Evolutionary conservation across 2,113 vertebrate genomes (phyloP), one percentile per base, ranked within the genome.

Genomic region (Sus scrofa): DNA sequence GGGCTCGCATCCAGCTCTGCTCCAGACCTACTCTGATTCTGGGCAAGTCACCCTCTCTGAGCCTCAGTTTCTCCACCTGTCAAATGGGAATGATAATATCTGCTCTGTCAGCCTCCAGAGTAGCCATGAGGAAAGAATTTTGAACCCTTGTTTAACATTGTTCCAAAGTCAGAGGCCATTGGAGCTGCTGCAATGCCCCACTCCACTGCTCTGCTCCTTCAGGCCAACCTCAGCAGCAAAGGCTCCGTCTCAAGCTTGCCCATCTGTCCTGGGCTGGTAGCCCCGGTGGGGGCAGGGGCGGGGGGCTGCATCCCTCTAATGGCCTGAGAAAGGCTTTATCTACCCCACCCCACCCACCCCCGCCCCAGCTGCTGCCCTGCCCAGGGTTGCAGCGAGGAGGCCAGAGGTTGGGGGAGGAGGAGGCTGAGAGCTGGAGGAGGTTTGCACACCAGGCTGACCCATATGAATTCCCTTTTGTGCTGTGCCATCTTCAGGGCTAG

Each of bases 51-150:
- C 3, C 2, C 34, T 77, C 63, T 60, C 9, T 71, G 18, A 65
- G 81, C 70, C 70, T 93, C 79, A 37, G 44, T 71, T 92, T 89
- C 37, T 74, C 65, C 75, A 67, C 44, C 22, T 32, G 24, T 50
- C 27, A n/a, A 16, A 9, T 13, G 26, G 79, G 63, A 50, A 27
- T 32, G 18, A 18, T 2, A 3, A 70, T 15, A 44, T 10, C 32
- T 70, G 22, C 26, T 71, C 58, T 32, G 6, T 3, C 15, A 54
- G 30, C 78, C 58, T 70, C 44, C 10, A 32, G 22, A 63, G 44
- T 26, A 52, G 7, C 81, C 26, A 1, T 9, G 16, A 89, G 73
- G 62, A 86, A 20, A 65, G 67, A 34, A 19, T 62, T 14, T 2
- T 18, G 62, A 44, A 18, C 3, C 11, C 39, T 26, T 7, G 19